A percentile compares a stretch with the other conserved stretches of the same genome.
phyloP scores from a whole-genome alignment of 2,113 vertebrate species.

The Prietella phreatophila region DNA sequence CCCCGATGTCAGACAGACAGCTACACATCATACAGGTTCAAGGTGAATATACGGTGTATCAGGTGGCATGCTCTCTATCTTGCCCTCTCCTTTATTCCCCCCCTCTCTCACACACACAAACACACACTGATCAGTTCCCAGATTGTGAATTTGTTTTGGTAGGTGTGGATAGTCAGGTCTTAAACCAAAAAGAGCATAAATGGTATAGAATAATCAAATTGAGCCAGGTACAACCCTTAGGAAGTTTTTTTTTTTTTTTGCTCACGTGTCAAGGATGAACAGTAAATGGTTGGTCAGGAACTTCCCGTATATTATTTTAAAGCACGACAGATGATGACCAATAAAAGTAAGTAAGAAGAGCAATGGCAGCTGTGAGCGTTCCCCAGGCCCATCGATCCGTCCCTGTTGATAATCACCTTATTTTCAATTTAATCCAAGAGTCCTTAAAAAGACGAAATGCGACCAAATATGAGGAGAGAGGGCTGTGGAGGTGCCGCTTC shows the following conservation, averaged over 20 bases:
- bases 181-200: neutral
- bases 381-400: constrained; percentile 50
- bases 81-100: neutral
- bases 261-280: constrained; percentile 69
- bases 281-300: constrained; percentile 73
- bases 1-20: constrained; percentile 57
- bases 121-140: neutral
- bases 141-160: neutral
- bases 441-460: constrained; percentile 60
- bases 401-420: constrained; percentile 58
- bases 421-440: constrained; percentile 64
- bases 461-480: constrained; percentile 57
- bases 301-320: constrained; percentile 67
- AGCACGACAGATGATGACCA: constrained; percentile 76
- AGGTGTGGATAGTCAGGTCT: neutral
- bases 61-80: constrained; percentile 39
- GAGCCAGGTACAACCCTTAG: neutral
- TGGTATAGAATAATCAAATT: neutral
- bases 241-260: constrained; percentile 60
- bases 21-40: constrained; percentile 59
- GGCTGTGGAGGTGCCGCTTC: constrained; percentile 35
- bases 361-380: constrained; percentile 50
- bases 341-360: constrained; percentile 78
- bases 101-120: neutral
- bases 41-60: constrained; percentile 55